Evolutionary conservation across 2,797 vertebrate genomes (phyloP).

Genomic region (Capromys pilorides): DNA sequence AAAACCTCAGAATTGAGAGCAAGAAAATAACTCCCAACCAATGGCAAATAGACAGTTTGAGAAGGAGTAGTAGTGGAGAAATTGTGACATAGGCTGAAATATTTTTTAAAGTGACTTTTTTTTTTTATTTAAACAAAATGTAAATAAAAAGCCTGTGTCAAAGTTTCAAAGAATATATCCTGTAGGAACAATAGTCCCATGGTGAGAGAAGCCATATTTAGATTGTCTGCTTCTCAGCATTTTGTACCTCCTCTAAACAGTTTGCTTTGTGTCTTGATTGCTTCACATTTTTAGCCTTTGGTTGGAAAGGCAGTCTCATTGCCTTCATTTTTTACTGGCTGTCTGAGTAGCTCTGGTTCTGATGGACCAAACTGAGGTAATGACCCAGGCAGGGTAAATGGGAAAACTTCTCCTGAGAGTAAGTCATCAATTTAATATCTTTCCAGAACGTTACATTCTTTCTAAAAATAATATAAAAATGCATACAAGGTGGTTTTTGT

Average conservation of each 20-base stretch:
- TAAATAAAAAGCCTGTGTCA: not conserved
- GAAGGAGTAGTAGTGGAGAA: not conserved
- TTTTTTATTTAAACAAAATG: not conserved
- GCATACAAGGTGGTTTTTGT: slow-evolving; percentile 38
- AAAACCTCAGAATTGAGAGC: not conserved
- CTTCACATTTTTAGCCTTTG: slow-evolving; percentile 28
- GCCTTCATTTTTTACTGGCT: slow-evolving; percentile 41
- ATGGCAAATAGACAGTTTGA: not conserved
- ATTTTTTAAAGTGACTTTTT: not conserved
- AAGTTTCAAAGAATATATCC: not conserved
- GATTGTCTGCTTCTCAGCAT: not conserved
- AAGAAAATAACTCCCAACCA: not conserved
- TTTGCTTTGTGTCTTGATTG: not conserved
- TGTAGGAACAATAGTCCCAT: not conserved
- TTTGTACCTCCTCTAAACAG: not conserved
- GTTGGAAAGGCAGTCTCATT: slow-evolving; percentile 25
- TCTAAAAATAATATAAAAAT: slow-evolving; percentile 64
- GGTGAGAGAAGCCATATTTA: not conserved
- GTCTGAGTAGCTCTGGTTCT: slow-evolving; percentile 39
- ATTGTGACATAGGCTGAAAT: not conserved
- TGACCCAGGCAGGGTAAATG: slow-evolving; percentile 64
- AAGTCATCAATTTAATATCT: slow-evolving; percentile 65
- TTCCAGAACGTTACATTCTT: slow-evolving; percentile 57
- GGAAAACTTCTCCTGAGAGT: slow-evolving; percentile 57
- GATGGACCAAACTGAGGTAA: slow-evolving; percentile 52